Evolutionary conservation across 2,888 invertebrate genomes (phyloP), one percentile per base, ranked within the genome.

Genomic region (Xestoiulus laeticollis): DNA sequence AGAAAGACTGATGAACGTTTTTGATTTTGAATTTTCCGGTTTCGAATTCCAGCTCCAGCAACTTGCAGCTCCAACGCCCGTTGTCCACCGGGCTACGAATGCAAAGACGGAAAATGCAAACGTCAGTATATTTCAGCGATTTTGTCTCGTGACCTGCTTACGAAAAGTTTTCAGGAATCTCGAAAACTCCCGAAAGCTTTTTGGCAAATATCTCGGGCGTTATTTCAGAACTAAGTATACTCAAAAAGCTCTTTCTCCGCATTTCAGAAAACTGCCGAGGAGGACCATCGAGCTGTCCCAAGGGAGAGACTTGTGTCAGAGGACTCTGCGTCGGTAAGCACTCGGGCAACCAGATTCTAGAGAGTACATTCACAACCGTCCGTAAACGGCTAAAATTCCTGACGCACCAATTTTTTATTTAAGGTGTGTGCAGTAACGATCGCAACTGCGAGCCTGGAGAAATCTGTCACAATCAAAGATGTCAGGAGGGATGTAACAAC

Each of bases 361-460:
- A 38, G 38, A 38, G n/a, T n/a, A n/a, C n/a, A n/a, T n/a, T n/a
- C n/a, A n/a, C n/a, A n/a, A n/a, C n/a, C n/a, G n/a, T n/a, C n/a
- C n/a, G n/a, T n/a, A n/a, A n/a, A n/a, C n/a, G n/a, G n/a, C n/a
- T n/a, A n/a, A n/a, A n/a, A n/a, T n/a, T n/a, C n/a, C n/a, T n/a
- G n/a, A n/a, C n/a, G n/a, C n/a, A n/a, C n/a, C n/a, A n/a, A n/a
- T n/a, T 43, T 48, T 12, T 4, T 14, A 10, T 48, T 48, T 2
- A 12, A 68, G 90, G 89, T 44, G 89, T 89, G 16, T 90, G 90
- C 91, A 97, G 96, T 91, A 95, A 96, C 14, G 97, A 97, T 91
- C 96, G 96, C 91, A 98, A 97, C 91, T 98, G 98, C 90, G 93
- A 97, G 90, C 95, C 96, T 1, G 97, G 97, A 86, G 97, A 98